These are phyloP conservation scores for Sardina pilchardus DNA, from an alignment of 2,113 vertebrate genomes.

Conservation along the genomic window DNA sequence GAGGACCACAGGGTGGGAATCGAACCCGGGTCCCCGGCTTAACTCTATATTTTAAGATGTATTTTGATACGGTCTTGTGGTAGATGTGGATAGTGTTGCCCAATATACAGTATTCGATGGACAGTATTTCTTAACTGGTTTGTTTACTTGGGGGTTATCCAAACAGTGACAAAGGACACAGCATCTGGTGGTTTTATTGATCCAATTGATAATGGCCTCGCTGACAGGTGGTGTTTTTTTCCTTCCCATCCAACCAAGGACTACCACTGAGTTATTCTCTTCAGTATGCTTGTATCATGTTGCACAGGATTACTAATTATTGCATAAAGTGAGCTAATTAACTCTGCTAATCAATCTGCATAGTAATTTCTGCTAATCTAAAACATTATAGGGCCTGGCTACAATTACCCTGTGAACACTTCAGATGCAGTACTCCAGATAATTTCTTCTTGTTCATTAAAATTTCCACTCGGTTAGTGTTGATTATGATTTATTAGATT, in stretches of 20 bases:
- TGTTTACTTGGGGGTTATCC: neutral
- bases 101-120: too few relatives aligned
- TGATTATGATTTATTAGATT: neutral
- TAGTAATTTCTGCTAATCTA: neutral
- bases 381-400: neutral
- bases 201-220: neutral
- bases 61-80: too few relatives aligned
- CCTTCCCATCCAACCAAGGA: neutral
- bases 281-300: too few relatives aligned
- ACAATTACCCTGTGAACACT: neutral
- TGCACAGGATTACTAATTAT: too few relatives aligned
- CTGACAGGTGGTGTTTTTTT: neutral
- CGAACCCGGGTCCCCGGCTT: too few relatives aligned
- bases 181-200: neutral
- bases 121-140: too few relatives aligned
- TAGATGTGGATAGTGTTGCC: too few relatives aligned
- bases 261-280: too few relatives aligned
- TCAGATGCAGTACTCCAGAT: neutral
- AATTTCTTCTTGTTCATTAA: neutral
- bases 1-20: too few relatives aligned
- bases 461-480: neutral
- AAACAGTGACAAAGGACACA: neutral
- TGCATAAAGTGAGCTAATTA: neutral
- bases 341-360: neutral
- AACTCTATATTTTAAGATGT: too few relatives aligned